Evolutionary conservation across 2,113 vertebrate genomes (phyloP), one percentile per base, ranked within the genome.

Genomic region (Cynopterus brachyotis): DNA sequence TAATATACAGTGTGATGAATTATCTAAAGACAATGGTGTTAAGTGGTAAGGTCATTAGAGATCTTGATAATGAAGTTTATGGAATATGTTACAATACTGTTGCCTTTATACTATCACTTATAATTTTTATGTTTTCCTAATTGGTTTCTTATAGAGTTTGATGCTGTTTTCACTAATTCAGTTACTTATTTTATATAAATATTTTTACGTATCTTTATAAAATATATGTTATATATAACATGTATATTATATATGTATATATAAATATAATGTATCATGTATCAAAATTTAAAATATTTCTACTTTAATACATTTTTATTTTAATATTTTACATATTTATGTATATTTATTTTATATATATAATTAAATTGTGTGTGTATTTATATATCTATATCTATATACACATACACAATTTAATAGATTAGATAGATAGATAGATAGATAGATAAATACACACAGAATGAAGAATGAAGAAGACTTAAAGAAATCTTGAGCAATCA

Each of bases 81-180:
- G 26, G 70, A 87, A 7, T 96, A 80, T 81, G 64, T 95, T 91
- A 35, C 5, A 76, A 10, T 45, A 42, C 24, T 90, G 17, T 40
- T 57, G 16, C 62, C 93, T 1, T 59, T 86, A 82, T 12, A 22
- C 13, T 66, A 47, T 59, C 53, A 30, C 6, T 84, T 92, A 55
- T 9, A 55, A 47, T 83, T 92, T 96, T 85, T 83, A 83, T 89
- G 35, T 88, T 93, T 81, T 62, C 6, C 28, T 53, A 45, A 37
- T 62, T 93, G 76, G 11, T 64, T 94, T 91, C 32, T 91, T 86
- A 62, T 5, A 66, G 37, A 66, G 47, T 79, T 94, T 80, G 26
- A 64, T 75, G 12, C 15, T 82, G 32, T 95, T 95, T 97, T 88
- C n/a, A 59, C 70, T 53, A 94, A 70, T 64, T 89, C 55, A 76